phyloP scores from a whole-genome alignment of 2,797 vertebrate genomes.

The Orientallactaga sibirica region DNA sequence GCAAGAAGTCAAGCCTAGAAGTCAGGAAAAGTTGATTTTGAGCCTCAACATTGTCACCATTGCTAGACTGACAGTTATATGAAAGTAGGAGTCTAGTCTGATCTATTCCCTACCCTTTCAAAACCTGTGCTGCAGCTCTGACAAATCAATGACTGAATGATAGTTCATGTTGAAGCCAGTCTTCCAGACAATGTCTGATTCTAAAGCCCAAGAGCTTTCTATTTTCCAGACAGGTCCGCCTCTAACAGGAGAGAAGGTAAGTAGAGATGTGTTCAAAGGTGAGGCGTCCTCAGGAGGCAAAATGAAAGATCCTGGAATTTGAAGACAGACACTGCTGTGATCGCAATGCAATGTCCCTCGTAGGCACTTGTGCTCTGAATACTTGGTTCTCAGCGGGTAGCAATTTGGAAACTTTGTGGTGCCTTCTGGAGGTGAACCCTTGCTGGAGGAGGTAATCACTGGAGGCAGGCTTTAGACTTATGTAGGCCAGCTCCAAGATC shows the following conservation, averaged over 20 bases:
- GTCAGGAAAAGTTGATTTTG: not conserved
- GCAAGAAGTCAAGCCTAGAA: not conserved
- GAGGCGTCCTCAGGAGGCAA: not conserved
- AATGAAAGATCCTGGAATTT: not conserved
- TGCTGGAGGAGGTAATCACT: too few relatives aligned
- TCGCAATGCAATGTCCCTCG: too few relatives aligned
- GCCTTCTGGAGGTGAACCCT: too few relatives aligned
- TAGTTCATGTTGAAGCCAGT: not conserved
- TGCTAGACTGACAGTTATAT: not conserved
- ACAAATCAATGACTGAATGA: not conserved
- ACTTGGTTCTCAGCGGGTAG: too few relatives aligned
- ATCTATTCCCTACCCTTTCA: not conserved
- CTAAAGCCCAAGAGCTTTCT: not conserved
- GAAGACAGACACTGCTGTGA: not conserved
- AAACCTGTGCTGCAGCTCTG: not conserved
- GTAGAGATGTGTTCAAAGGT: not conserved
- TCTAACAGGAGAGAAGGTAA: not conserved
- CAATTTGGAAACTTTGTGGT: too few relatives aligned
- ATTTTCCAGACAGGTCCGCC: not conserved
- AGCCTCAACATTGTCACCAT: not conserved
- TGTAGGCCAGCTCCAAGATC: too few relatives aligned
- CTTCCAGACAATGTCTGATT: not conserved
- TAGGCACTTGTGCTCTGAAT: too few relatives aligned
- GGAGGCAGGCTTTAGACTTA: too few relatives aligned
- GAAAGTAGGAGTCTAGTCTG: not conserved